Percentiles rank a stretch among this genome's conserved stretches.
These are phyloP conservation scores for Microctonus hyperodae DNA, from an alignment of 2,888 invertebrate genomes.

Conservation along the genomic window DNA sequence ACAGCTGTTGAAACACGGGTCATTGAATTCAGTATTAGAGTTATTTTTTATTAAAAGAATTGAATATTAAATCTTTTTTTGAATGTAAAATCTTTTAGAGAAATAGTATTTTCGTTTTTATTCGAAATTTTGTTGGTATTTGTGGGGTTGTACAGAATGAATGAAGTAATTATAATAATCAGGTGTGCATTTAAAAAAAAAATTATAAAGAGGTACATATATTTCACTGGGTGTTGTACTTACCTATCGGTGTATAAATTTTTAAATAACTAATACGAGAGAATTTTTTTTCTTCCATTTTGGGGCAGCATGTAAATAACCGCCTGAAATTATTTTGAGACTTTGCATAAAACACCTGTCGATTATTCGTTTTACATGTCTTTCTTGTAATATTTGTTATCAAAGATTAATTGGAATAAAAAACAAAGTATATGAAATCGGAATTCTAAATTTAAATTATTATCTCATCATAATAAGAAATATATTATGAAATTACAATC, in stretches of 20 bases:
- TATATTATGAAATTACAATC: background rate
- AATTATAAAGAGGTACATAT: constrained; percentile 45
- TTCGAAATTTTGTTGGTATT: constrained; percentile 41
- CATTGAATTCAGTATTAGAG: background rate
- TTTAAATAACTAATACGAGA: constrained; percentile 37
- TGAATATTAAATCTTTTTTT: too few species aligned
- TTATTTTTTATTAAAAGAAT: too few species aligned
- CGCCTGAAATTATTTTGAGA: constrained; percentile 43
- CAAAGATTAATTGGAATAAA: constrained; percentile 8
- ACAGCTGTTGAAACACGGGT: background rate
- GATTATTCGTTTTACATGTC: background rate
- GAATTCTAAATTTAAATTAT: background rate
- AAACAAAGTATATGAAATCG: background rate
- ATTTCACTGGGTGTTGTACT: constrained; percentile 53
- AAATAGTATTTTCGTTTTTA: background rate
- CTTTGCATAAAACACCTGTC: constrained; percentile 41
- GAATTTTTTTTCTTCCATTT: constrained; percentile 40
- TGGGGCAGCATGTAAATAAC: constrained; percentile 62
- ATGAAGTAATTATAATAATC: constrained; percentile 6
- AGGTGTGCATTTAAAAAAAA: constrained; percentile 23
- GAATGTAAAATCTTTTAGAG: background rate
- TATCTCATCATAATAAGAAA: background rate
- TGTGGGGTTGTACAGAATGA: background rate
- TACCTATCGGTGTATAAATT: constrained; percentile 49
- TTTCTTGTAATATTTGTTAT: background rate